Base-by-base conservation (phyloP, 2,888 invertebrate genomes). In the Germaria angustata region DNA sequence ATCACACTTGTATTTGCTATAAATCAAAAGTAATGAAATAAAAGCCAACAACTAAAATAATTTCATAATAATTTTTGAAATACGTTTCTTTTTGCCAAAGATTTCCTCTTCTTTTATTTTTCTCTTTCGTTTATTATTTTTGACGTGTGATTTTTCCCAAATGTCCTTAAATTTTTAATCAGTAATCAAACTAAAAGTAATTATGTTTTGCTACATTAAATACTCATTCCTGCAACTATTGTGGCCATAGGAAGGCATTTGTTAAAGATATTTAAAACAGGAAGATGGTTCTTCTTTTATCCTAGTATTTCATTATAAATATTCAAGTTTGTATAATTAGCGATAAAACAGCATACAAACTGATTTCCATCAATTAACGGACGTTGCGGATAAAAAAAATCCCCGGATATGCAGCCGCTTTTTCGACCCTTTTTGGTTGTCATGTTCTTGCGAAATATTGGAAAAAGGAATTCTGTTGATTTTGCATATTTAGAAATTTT, bases 101-200 rank as follows among this genome's bases (percentile, higher is more conserved):
- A 53, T 32, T 73, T 22, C 20, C 22, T 57, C 22, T 1, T 53
- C 2, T 28, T 32, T 32, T 13, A 7, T 24, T 34, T 15, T 46
- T 7, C 44, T 61, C 15, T 17, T 68, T 49, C 39, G 32, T 63
- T 63, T 59, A 68, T 53, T 44, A 51, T 59, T 22, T 57, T 72
- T 66, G 79, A 59, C 66, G 66, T 66, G 72, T 59, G 79, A 79
- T 79, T 72, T 73, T 59, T 79, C 79, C 72, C 79, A 79, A 79
- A 79, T 73, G 79, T 79, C 79, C 79, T 73, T 66, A 72, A 77
- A 59, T 57, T 73, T 71, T 79, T 72, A 79, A 79, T 79, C 79
- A 73, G 73, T 79, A 73, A 79, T 73, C 72, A 59, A 59, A 73
- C 66, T 41, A 41, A 76, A 79, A 71, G 32, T 72, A 79, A 79